Percentiles rank a stretch among this genome's conserved stretches.
Conservation (phyloP, 2,888 invertebrate species). For the Euspilapteryx auroguttella region DNA sequence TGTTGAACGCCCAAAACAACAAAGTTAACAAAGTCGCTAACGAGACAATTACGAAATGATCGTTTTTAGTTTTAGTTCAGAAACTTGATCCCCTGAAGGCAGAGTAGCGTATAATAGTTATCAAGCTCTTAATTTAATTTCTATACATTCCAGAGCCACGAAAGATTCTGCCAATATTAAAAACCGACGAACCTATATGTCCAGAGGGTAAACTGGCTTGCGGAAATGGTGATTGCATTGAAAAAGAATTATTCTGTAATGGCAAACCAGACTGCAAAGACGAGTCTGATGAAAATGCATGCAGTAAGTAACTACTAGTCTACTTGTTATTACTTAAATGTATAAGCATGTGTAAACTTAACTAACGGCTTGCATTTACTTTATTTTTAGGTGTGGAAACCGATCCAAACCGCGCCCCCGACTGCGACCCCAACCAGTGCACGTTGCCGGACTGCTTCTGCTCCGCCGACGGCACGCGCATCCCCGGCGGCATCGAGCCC, state of each 20-base stretch:
- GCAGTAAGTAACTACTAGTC: conserved; percentile 73
- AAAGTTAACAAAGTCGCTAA: too few relatives aligned
- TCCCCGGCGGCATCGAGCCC: conserved; percentile 81
- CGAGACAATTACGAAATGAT: too few relatives aligned
- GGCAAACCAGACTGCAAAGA: conserved; percentile 92
- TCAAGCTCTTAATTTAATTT: too few relatives aligned
- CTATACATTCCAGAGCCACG: conserved; percentile 87
- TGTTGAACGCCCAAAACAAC: too few relatives aligned
- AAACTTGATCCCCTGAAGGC: too few relatives aligned
- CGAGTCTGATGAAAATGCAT: conserved; percentile 93
- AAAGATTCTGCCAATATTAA: conserved; percentile 84
- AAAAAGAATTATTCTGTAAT: conserved; percentile 90
- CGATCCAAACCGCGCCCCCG: conserved; percentile 90
- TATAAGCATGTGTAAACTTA: too few relatives aligned
- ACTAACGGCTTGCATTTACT: not conserved
- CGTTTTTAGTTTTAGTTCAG: too few relatives aligned
- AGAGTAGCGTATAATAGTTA: too few relatives aligned
- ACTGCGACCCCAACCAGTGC: conserved; percentile 88
- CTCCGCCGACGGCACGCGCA: conserved; percentile 88
- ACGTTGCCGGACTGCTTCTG: conserved; percentile 91
- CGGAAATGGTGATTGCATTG: conserved; percentile 90
- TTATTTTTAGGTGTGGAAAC: conserved; percentile 75
- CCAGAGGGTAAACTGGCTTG: conserved; percentile 89
- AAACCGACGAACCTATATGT: conserved; percentile 92
- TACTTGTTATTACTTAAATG: too few relatives aligned